Base-by-base conservation (phyloP, 1,140 invertebrate genomes). In the Platyura marginata region DNA sequence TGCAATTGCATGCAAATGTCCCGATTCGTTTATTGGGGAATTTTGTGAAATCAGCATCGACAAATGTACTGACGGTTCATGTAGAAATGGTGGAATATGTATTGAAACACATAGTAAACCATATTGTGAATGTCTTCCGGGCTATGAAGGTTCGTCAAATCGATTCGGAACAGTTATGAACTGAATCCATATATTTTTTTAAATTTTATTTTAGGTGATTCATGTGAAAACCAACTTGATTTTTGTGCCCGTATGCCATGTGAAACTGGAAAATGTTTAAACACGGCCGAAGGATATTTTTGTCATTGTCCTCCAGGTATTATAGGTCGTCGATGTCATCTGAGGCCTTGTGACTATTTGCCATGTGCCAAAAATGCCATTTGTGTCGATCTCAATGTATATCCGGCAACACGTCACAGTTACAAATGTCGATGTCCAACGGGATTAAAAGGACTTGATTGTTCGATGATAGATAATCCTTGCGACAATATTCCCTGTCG, bases 291-390 rank as follows among this genome's bases (percentile, higher is more conserved):
- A 35, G 63, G 67, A 1, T 80, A 69, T 61, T 48, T 58, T 19
- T 81, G 79, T 51, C 53, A 63, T 37, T 81, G 79, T 54, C 59
- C 56, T 23, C 43, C 56, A 8, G 76, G 76, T 41, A 73, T 62
- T 50, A 49, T 70, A 5, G 71, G 72, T 3, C 58, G 59, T 39
- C 57, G 67, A 44, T 76, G 72, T 44, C 63, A 69, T 49, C 50
- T 65, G 37, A 39, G 65, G 41, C 67, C 66, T 3, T 81, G 79
- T 44, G 66, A 70, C 52, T 68, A 54, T 58, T 45, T 53, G 33
- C 72, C 71, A 0, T 76, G 73, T 49, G 51, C 58, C 36, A 46
- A 48, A 13, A 65, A 65, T 32, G 55, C 61, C 4, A 66, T 67
- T 18, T 78, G 75, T 48, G 42, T 65, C 1, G 72, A 77, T 45